These are phyloP conservation scores for Pionites leucogaster DNA, from an alignment of 2,113 vertebrate species.

Conservation along the genomic window DNA sequence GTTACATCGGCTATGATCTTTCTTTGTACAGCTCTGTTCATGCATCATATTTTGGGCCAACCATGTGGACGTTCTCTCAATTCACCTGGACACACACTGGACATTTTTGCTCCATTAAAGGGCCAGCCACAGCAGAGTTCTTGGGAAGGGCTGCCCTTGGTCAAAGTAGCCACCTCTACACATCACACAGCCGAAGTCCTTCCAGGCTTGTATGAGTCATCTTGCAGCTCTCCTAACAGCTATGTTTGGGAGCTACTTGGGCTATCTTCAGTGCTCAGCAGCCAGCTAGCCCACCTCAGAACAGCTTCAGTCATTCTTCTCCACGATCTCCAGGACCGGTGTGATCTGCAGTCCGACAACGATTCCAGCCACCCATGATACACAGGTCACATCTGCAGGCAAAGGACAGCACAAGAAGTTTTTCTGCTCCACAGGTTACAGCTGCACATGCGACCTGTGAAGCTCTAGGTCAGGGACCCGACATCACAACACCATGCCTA, in stretches of 20 bases:
- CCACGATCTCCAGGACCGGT: fast-evolving
- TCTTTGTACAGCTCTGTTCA: neutral
- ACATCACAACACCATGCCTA: fast-evolving
- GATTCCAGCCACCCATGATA: fast-evolving
- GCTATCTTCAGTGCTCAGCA: neutral
- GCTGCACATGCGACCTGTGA: fast-evolving
- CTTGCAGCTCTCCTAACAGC: fast-evolving
- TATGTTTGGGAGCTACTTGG: neutral
- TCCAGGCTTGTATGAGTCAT: fast-evolving
- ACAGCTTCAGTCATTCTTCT: neutral
- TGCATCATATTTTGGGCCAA: fast-evolving
- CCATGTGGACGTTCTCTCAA: fast-evolving
- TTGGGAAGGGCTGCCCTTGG: neutral
- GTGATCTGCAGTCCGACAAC: fast-evolving
- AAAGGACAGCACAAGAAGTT: neutral
- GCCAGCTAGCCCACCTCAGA: neutral
- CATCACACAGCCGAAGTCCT: fast-evolving
- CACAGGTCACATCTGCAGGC: fast-evolving
- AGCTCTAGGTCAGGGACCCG: neutral
- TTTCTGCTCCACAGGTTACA: neutral
- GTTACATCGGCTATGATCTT: neutral
- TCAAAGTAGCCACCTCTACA: neutral
- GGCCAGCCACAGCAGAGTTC: neutral
- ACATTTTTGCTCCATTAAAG: neutral
- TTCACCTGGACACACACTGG: neutral